Percentiles rank a stretch among this genome's conserved stretches.
Evolutionary conservation across 2,888 invertebrate species (phyloP).

Genomic region (Aporophyla lueneburgensis): DNA sequence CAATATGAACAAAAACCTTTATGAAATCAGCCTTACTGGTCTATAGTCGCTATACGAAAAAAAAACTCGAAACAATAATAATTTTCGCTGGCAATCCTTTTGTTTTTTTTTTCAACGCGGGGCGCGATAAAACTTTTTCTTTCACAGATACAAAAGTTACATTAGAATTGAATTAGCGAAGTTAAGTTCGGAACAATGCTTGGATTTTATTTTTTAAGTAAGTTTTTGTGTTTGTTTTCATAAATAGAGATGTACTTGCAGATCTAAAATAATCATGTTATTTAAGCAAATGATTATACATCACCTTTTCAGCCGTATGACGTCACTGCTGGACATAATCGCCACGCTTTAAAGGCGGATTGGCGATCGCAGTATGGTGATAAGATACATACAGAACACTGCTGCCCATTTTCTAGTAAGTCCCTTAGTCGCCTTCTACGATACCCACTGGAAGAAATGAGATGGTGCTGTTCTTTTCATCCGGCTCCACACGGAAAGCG

Average conservation of each 20-base stretch:
- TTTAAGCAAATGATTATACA: too few relatives aligned
- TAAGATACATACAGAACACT: too few relatives aligned
- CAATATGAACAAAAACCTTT: neutral
- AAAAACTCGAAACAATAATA: slow-evolving; percentile 66
- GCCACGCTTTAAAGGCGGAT: too few relatives aligned
- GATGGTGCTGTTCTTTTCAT: too few relatives aligned
- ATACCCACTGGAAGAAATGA: too few relatives aligned
- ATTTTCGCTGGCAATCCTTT: slow-evolving; percentile 66
- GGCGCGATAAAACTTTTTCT: slow-evolving; percentile 56
- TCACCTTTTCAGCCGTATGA: too few relatives aligned
- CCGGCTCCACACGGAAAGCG: too few relatives aligned
- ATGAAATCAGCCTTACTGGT: slow-evolving; percentile 46
- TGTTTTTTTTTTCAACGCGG: slow-evolving; percentile 50
- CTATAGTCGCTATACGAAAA: slow-evolving; percentile 39
- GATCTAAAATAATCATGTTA: too few relatives aligned
- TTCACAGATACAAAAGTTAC: slow-evolving; percentile 59
- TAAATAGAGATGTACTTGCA: neutral
- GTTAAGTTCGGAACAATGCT: slow-evolving; percentile 56
- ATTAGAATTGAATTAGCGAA: slow-evolving; percentile 67
- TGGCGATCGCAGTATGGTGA: too few relatives aligned
- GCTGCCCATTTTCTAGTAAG: too few relatives aligned
- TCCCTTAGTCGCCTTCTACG: too few relatives aligned
- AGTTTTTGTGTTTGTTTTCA: slow-evolving; percentile 54
- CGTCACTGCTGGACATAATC: too few relatives aligned
- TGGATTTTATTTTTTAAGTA: slow-evolving; percentile 52